These are phyloP conservation scores for Aphodius granarius DNA, from an alignment of 2,888 invertebrate genomes.

Conservation along the genomic window DNA sequence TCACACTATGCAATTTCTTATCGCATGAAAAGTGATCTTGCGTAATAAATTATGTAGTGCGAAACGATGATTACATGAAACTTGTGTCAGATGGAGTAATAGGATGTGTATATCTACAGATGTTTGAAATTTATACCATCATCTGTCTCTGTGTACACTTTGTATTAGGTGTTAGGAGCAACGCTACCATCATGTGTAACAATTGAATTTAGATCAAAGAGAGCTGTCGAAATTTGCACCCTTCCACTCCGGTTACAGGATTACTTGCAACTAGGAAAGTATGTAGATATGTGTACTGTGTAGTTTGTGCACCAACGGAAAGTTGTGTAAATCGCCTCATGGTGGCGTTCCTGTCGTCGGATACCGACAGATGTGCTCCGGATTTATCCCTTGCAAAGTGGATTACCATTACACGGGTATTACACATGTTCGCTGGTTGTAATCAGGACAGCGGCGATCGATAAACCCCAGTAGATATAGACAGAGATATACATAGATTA, in stretches of 20 bases:
- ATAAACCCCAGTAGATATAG: background rate
- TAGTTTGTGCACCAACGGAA: background rate
- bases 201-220: background rate
- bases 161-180: background rate
- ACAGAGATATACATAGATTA: background rate
- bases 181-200: background rate
- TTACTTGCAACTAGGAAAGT: background rate
- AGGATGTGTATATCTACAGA: background rate
- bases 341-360: background rate
- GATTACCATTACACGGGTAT: constrained; percentile 53
- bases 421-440: constrained; percentile 46
- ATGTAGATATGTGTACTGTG: background rate
- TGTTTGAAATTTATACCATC: background rate
- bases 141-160: background rate
- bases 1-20: too few relatives aligned
- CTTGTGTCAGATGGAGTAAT: constrained; percentile 18
- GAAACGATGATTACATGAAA: constrained; percentile 44
- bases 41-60: too few relatives aligned
- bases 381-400: constrained; percentile 48
- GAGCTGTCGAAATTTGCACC: background rate
- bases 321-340: background rate
- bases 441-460: background rate
- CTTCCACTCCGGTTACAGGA: background rate
- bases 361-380: constrained; percentile 49
- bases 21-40: too few relatives aligned